Evolutionary conservation across 2,113 vertebrate species (phyloP), one percentile per base, ranked within the genome.

Genomic region (Pycnonotus jocosus): DNA sequence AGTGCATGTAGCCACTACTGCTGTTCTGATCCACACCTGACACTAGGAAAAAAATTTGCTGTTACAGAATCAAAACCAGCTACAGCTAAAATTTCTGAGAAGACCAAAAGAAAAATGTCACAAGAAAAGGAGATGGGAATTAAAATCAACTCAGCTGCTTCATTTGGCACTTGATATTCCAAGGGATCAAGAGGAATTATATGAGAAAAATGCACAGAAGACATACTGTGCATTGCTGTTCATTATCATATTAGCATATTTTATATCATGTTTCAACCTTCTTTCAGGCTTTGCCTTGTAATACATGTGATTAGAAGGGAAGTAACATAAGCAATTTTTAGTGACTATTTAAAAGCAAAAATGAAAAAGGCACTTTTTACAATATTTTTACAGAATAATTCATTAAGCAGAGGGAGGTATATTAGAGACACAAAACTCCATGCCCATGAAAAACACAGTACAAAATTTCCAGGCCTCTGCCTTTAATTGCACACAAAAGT

Each of bases 141-240:
- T 56, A 76, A 81, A 93, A 90, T 92, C 84, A 86, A 72, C 19
- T 85, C 69, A 92, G 47, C 62, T 92, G 74, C 68, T 91, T 92
- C 48, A 58, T 87, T 71, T 94, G 77, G 28, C 62, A 85, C 1
- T 4, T 69, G 47, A 53, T 76, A 61, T 86, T 86, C 47, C 50
- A 87, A 81, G 27, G 58, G 69, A 95, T 95, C 70, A 87, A 83
- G 77, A 79, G 57, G 82, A 93, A 95, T 93, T 86, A 86, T 31
- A 86, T 30, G 35, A 78, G 57, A 56, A 93, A 95, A 90, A 93
- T 47, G 37, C 86, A 90, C 31, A 81, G 50, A 94, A 86, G 77
- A 81, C 62, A 88, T 54, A 74, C 51, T 66, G 53, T 92, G 30
- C 81, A 65, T 81, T 86, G 62, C 54, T 10, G 4, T 38, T 93